Evolutionary conservation across 2,113 vertebrate genomes (phyloP).

Genomic region (Perccottus glenii): DNA sequence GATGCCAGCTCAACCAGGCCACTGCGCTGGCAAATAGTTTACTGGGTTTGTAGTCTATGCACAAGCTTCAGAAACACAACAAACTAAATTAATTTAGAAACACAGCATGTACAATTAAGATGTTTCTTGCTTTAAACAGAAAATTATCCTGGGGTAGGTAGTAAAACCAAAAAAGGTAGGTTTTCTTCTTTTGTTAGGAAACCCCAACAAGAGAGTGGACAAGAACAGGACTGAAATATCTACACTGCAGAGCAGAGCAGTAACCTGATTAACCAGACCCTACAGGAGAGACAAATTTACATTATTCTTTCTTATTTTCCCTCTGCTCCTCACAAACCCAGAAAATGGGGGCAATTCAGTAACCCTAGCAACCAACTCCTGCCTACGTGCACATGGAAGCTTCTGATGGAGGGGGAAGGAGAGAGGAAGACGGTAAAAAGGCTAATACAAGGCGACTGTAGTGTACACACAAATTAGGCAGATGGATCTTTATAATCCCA

Average conservation of each 20-base stretch:
- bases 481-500: constrained; percentile 3
- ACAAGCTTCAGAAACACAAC: neutral
- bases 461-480: constrained; percentile 28
- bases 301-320: constrained; percentile 69
- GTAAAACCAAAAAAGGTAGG: too few relatives aligned
- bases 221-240: neutral
- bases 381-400: constrained; percentile 63
- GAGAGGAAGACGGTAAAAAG: constrained; percentile 28
- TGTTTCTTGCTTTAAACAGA: too few relatives aligned
- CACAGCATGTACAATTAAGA: neutral
- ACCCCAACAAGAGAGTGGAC: neutral
- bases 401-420: constrained; percentile 61
- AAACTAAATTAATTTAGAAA: constrained; percentile 17
- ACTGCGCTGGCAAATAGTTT: constrained; percentile 7
- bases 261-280: constrained; percentile 70
- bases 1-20: constrained; percentile 6
- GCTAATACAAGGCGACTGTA: constrained; percentile 31
- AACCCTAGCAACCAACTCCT: constrained; percentile 75
- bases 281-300: constrained; percentile 66
- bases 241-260: constrained; percentile 11
- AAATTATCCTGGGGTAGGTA: too few relatives aligned
- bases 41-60: constrained; percentile 19
- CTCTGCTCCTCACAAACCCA: constrained; percentile 65
- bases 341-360: constrained; percentile 78
- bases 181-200: too few relatives aligned